Conservation (phyloP, 1,140 invertebrate species). For the Zaprionus africanus region DNA sequence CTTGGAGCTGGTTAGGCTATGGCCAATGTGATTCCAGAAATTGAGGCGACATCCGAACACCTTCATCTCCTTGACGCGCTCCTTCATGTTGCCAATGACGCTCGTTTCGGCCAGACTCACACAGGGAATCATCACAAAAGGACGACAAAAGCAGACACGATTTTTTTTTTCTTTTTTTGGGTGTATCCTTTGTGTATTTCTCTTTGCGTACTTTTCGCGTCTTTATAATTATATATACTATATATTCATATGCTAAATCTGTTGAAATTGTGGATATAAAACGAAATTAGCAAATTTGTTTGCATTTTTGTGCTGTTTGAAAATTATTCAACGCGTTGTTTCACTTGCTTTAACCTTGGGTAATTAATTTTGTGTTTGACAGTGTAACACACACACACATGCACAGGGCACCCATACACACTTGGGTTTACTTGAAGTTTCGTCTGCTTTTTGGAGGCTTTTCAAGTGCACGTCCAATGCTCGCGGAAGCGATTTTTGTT, state of each 20-base stretch:
- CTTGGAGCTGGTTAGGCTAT: constrained; percentile 83
- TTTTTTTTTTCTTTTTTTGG: constrained; percentile 31
- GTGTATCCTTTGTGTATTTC: not conserved
- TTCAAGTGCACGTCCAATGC: constrained; percentile 46
- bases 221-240: constrained; percentile 2
- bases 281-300: constrained; percentile 26
- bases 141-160: constrained; percentile 19
- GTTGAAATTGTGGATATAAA: constrained; percentile 7
- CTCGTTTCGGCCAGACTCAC: constrained; percentile 84
- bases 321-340: constrained; percentile 46
- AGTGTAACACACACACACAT: constrained; percentile 27
- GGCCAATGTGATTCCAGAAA: constrained; percentile 84
- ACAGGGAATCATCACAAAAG: constrained; percentile 83
- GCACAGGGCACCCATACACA: constrained; percentile 22
- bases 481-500: constrained; percentile 41
- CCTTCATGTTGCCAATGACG: constrained; percentile 84
- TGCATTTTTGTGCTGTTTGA: constrained; percentile 15
- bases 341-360: constrained; percentile 23
- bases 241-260: constrained; percentile 20
- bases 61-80: constrained; percentile 84
- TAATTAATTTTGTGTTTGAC: constrained; percentile 42
- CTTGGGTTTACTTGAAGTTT: constrained; percentile 14
- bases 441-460: constrained; percentile 21
- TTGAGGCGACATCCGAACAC: constrained; percentile 84
- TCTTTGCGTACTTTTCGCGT: constrained; percentile 7